These are phyloP conservation scores for Podarcis raffonei DNA, from an alignment of 2,113 vertebrate species.

Conservation along the genomic window DNA sequence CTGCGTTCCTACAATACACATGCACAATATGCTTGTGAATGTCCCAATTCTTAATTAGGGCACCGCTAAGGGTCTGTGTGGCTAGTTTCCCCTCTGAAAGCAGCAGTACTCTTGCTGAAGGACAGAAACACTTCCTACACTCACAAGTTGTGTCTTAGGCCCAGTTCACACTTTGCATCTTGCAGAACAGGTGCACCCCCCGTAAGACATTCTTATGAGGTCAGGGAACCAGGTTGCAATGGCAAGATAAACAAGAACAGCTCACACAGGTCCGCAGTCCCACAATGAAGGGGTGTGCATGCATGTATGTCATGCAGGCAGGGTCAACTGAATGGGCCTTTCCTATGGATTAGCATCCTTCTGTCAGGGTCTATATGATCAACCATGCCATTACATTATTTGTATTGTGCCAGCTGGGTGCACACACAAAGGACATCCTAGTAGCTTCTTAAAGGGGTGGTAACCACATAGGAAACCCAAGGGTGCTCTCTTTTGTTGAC, in stretches of 20 bases:
- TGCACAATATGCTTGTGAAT: neutral
- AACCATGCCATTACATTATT: neutral
- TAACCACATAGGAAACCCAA: constrained; percentile 10
- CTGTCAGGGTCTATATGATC: neutral
- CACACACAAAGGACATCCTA: neutral
- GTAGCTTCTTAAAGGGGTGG: neutral
- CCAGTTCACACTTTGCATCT: neutral
- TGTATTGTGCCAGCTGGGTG: neutral
- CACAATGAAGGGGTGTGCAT: neutral
- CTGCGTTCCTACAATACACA: neutral
- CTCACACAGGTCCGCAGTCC: neutral
- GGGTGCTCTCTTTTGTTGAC: neutral
- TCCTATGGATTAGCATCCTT: too few species aligned
- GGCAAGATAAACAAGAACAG: neutral
- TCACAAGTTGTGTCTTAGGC: neutral
- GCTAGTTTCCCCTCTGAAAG: neutral
- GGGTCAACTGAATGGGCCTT: too few species aligned
- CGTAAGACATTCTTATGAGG: neutral
- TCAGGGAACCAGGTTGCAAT: neutral
- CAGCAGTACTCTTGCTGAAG: neutral
- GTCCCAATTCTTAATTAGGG: neutral
- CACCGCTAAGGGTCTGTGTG: neutral
- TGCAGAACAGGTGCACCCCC: neutral
- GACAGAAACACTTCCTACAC: neutral
- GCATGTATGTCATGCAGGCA: too few species aligned